Evolutionary conservation across 1,140 invertebrate species (phyloP).

Genomic region (Euwallacea fornicatus): DNA sequence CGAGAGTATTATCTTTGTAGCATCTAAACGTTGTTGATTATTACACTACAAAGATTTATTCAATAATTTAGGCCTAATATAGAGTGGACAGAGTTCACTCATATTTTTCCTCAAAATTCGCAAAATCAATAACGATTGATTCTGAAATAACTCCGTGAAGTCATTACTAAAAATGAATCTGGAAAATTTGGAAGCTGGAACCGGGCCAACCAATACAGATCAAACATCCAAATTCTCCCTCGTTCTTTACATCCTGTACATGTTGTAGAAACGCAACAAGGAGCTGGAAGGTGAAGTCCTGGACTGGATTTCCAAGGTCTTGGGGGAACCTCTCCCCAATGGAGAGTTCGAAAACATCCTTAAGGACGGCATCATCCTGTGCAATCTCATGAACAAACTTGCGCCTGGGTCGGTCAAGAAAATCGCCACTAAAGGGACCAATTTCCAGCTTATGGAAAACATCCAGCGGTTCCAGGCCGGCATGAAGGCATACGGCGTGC

Average conservation of each 20-base stretch:
- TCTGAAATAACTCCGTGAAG: constrained; percentile 16
- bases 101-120: not conserved
- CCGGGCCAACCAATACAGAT: constrained; percentile 7
- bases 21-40: too few relatives aligned
- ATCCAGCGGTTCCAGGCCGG: constrained; percentile 95
- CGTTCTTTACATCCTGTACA: not conserved
- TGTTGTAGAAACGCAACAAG: constrained; percentile 76
- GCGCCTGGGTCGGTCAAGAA: constrained; percentile 93
- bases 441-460: constrained; percentile 99
- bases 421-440: constrained; percentile 93
- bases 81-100: too few relatives aligned
- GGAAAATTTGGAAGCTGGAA: constrained; percentile 21
- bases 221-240: not conserved
- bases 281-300: constrained; percentile 89
- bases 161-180: constrained; percentile 27
- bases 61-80: too few relatives aligned
- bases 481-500: constrained; percentile 91
- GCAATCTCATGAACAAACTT: constrained; percentile 94
- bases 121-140: not conserved
- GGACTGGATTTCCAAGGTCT: constrained; percentile 85
- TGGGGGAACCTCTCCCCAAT: constrained; percentile 82
- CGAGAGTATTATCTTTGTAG: too few relatives aligned
- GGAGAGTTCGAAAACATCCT: constrained; percentile 90
- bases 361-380: constrained; percentile 89
- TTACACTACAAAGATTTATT: too few relatives aligned